Evolutionary conservation across 2,797 vertebrate species (phyloP), one percentile per base, ranked within the genome.

Genomic region (Myripristis murdjan): DNA sequence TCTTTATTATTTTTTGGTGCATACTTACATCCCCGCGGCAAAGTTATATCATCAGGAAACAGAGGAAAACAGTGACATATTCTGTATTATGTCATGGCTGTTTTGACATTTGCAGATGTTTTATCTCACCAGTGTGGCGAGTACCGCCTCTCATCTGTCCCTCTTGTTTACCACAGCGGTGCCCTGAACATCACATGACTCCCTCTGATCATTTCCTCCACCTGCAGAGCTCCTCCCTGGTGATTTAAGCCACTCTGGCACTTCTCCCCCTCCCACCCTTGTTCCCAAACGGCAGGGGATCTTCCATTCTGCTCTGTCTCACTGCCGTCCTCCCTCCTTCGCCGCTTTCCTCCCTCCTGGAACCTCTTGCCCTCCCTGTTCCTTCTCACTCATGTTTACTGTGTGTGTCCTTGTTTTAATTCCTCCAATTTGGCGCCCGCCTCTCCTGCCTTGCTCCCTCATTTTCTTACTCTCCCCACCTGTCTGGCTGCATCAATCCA

Each of bases 211-310:
- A 87, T 72, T 81, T 92, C 83, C 84, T 89, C 83, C 79, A 79
- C 87, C 79, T 82, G 83, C 83, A 72, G 85, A 74, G 75, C 68
- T 87, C 81, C 73, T 82, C 64, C 59, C 52, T 57, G 67, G 41
- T 87, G 89, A 93, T 89, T 86, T 91, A 85, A 92, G 73, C 78
- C 67, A 62, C 65, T 83, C 72, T 92, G 91, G 85, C 87, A 91
- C 75, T 64, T 84, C 77, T 86, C 68, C 68, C 48, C 48, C 66
- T 68, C 77, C 52, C 68, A 74, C 68, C 60, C 83, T 85, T 82
- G 64, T 83, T 90, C 83, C 81, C 69, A 52, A 89, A 73, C 87
- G 24, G 73, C 81, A 62, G 88, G 85, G 70, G 69, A 20, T 52
- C 58, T 77, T n/a, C 35, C 22, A 23, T 76, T 69, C 65, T 67